Evolutionary conservation across 2,113 vertebrate species (phyloP).

Genomic region (Neodon shergylaensis): DNA sequence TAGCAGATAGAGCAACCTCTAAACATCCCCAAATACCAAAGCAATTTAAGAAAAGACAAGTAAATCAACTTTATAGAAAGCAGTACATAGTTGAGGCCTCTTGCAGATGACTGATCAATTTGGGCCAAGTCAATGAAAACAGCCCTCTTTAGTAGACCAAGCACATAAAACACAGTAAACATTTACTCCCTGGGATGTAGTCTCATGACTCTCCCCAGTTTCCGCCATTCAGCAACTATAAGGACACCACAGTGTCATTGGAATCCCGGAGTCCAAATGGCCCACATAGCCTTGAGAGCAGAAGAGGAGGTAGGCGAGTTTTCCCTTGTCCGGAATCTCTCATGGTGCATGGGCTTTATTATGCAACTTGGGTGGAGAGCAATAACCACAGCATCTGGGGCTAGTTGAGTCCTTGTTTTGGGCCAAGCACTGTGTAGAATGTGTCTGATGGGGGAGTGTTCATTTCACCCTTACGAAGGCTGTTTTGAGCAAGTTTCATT

Average conservation of each 20-base stretch:
- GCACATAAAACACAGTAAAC: conserved; percentile 70
- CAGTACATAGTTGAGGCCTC: conserved; percentile 38
- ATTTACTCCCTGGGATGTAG: conserved; percentile 52
- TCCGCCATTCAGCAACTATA: conserved; percentile 32
- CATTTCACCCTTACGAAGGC: not conserved
- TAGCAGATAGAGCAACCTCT: not conserved
- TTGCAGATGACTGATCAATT: conserved; percentile 47
- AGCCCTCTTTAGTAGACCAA: conserved; percentile 57
- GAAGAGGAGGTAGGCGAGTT: not conserved
- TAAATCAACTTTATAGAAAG: conserved; percentile 38
- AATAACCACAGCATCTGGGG: not conserved
- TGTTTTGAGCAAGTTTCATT: not conserved
- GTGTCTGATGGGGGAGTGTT: not conserved
- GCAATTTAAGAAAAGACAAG: not conserved
- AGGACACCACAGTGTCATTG: not conserved
- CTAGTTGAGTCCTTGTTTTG: not conserved
- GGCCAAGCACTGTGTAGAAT: not conserved
- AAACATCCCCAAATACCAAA: conserved; percentile 52
- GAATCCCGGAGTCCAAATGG: not conserved
- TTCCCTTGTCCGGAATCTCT: not conserved
- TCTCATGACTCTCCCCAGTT: not conserved
- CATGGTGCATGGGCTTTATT: not conserved
- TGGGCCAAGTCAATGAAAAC: conserved; percentile 66
- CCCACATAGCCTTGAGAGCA: not conserved
- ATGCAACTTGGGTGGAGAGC: conserved; percentile 6